phyloP scores from a whole-genome alignment of 1,140 invertebrate genomes.

The Pseudobourletiella spinata region DNA sequence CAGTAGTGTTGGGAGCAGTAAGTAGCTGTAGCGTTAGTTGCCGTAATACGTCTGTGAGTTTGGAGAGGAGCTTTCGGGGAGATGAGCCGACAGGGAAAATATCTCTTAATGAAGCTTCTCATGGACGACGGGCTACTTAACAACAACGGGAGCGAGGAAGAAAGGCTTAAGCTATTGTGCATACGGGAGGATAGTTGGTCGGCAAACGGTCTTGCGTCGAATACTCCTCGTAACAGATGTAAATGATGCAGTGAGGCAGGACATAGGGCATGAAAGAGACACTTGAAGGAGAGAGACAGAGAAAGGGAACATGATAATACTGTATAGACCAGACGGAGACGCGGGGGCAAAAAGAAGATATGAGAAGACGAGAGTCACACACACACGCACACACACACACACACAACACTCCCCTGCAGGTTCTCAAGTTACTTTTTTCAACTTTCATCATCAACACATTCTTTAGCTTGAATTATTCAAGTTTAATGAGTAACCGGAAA shows the following conservation, averaged over 20 bases:
- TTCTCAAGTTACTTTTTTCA: constrained; percentile 9
- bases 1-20: too few relatives aligned
- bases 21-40: too few relatives aligned
- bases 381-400: too few relatives aligned
- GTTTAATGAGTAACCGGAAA: constrained; percentile 14
- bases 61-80: neutral
- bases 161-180: too few relatives aligned
- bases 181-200: too few relatives aligned
- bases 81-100: constrained; percentile 5
- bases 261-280: neutral
- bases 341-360: too few relatives aligned
- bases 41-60: neutral
- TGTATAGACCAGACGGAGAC: neutral
- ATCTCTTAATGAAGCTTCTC: constrained; percentile 7
- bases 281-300: neutral
- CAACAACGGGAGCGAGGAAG: too few relatives aligned
- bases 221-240: too few relatives aligned
- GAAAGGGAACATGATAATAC: neutral
- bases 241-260: too few relatives aligned
- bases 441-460: constrained; percentile 12
- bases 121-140: constrained; percentile 6
- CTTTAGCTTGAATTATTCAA: constrained; percentile 8
- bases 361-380: neutral
- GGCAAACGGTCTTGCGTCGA: too few relatives aligned
- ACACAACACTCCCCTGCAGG: constrained; percentile 3